Evolutionary conservation across 2,797 vertebrate species (phyloP), one percentile per base, ranked within the genome.

Genomic region (Sebastes dallii): DNA sequence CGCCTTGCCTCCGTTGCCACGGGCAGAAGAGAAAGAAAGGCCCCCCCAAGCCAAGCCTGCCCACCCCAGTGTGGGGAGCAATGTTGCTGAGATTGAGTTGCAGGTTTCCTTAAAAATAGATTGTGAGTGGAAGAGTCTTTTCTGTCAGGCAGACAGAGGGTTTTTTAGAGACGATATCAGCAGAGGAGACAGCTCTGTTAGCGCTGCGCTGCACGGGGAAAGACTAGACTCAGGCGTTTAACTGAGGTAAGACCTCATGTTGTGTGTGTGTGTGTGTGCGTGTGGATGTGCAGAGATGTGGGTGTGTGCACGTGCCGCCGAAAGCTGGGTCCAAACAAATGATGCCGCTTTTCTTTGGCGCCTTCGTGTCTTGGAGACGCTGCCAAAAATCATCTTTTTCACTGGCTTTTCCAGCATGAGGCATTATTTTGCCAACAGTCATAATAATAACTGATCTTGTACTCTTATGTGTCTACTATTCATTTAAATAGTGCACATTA

Each of bases 91-190:
- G 93, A 95, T 95, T 93, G 92, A 94, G 92, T 96, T 95, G 93
- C 94, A 92, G 55, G 88, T 93, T 93, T 72, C 89, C n/a, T 94
- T 89, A 91, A 95, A 95, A 95, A 95, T 95, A 96, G 94, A 93
- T 83, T 83, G 87, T 85, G 88, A 92, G 90, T 84, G 80, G 85
- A 84, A 83, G 82, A 89, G 86, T 89, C 59, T 80, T 87, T 80
- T 92, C 90, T 86, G 91, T 90, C 84, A 78, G 86, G 72, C 77
- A 86, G 84, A 88, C 79, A 87, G 85, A 79, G 83, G 78, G 88
- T 91, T 91, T 90, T 85, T 88, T 87, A 85, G 75, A 89, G 62
- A 79, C 86, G 50, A 78, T 86, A 80, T 78, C 82, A 66, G 86
- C 81, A 18, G 39, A 83, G 66, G 84, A 91, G 84, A 85, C 84